phyloP scores from a whole-genome alignment of 2,888 invertebrate species.

The Scrobipalpa costella region DNA sequence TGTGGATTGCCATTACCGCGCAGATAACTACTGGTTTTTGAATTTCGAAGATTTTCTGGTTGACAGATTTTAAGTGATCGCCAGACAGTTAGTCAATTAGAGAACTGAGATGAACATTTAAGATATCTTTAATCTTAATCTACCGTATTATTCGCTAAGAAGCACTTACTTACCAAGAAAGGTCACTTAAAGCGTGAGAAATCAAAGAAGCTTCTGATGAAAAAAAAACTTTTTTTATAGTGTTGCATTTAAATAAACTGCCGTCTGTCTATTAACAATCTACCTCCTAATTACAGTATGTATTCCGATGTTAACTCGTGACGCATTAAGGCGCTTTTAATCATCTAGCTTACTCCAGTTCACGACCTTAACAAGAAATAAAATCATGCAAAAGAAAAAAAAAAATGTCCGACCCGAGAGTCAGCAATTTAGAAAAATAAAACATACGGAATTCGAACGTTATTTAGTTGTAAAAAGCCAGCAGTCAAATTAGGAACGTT shows the following conservation, averaged over 20 bases:
- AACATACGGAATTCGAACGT: background rate
- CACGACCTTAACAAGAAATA: conserved; percentile 25
- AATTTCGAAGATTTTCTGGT: conserved; percentile 42
- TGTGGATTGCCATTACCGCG: conserved; percentile 27
- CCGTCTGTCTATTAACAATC: conserved; percentile 32
- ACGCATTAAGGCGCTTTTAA: conserved; percentile 39
- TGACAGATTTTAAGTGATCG: conserved; percentile 38
- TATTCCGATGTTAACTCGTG: conserved; percentile 40
- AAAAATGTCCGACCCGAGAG: background rate
- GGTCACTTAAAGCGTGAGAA: conserved; percentile 1
- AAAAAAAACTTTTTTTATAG: background rate
- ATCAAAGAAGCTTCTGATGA: background rate
- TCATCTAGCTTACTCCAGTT: conserved; percentile 29
- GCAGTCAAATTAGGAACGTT: conserved; percentile 9
- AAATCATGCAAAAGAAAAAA: background rate
- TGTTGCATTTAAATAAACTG: background rate
- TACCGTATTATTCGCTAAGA: background rate
- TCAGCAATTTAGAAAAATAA: background rate
- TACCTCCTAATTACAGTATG: conserved; percentile 47
- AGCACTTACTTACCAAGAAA: background rate
- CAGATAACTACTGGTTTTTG: conserved; percentile 49
- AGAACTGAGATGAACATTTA: conserved; percentile 31
- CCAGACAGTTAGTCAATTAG: conserved; percentile 48
- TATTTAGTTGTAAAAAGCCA: background rate
- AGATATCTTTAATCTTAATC: conserved; percentile 11